Conservation (phyloP, 2,888 invertebrate species). For the Diploptera punctata region DNA sequence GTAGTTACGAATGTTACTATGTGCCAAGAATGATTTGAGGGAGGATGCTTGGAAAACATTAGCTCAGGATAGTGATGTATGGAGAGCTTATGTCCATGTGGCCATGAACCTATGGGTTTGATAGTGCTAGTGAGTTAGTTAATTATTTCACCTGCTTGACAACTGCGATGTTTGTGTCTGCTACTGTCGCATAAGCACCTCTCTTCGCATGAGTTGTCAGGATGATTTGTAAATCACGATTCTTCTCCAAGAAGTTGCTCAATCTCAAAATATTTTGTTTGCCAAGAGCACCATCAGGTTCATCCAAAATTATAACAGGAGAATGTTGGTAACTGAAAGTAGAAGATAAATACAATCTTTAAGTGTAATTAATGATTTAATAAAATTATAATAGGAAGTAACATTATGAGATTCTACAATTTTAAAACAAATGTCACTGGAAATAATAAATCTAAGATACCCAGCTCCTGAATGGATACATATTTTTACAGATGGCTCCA, state of each 20-base stretch:
- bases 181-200: background rate
- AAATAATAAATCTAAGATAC: too few relatives aligned
- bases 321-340: background rate
- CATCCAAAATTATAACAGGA: background rate
- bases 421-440: too few relatives aligned
- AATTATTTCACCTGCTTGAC: background rate
- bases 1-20: background rate
- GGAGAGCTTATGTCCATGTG: background rate
- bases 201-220: background rate
- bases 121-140: too few relatives aligned
- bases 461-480: too few relatives aligned
- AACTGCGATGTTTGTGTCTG: background rate
- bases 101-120: background rate
- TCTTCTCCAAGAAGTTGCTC: background rate
- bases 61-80: too few relatives aligned
- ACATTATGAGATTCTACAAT: too few relatives aligned
- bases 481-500: too few relatives aligned
- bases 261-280: background rate
- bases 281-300: background rate
- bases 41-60: too few relatives aligned
- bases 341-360: background rate
- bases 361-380: background rate
- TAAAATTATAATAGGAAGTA: too few relatives aligned
- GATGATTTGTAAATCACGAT: background rate
- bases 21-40: background rate